These are phyloP conservation scores for Chymomyza costata DNA, from an alignment of 1,140 invertebrate genomes.

Conservation along the genomic window DNA sequence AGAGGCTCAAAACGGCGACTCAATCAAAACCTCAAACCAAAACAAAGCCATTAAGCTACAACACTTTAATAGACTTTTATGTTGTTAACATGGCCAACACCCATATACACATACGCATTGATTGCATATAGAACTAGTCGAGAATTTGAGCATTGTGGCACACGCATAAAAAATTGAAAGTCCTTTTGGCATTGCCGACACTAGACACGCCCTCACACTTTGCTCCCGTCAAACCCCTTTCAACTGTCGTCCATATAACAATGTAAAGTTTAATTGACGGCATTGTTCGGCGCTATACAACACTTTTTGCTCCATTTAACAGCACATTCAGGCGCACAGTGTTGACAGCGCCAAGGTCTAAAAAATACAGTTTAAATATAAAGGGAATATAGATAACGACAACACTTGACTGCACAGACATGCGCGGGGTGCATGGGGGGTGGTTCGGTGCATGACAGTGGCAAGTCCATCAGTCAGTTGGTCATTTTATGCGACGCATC, in stretches of 20 bases:
- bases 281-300: conserved; percentile 61
- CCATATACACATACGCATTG: conserved; percentile 12
- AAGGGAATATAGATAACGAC: conserved; percentile 40
- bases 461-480: conserved; percentile 61
- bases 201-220: conserved; percentile 9
- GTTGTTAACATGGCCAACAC: conserved; percentile 30
- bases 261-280: conserved; percentile 72
- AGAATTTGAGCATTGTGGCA: too few species aligned
- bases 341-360: too few species aligned
- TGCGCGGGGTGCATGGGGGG: too few species aligned
- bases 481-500: conserved; percentile 20
- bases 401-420: conserved; percentile 27
- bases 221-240: conserved; percentile 17
- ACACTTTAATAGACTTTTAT: conserved; percentile 46
- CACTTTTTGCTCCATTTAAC: conserved; percentile 72
- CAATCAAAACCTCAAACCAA: conserved; percentile 26
- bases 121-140: conserved; percentile 3
- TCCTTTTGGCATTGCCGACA: conserved; percentile 15
- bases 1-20: conserved; percentile 18
- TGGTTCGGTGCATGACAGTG: conserved; percentile 31
- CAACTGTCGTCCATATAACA: conserved; percentile 42
- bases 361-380: too few species aligned
- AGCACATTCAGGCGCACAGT: conserved; percentile 39
- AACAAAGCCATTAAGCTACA: conserved; percentile 39
- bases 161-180: conserved; percentile 53